Evolutionary conservation across 2,797 vertebrate genomes (phyloP), one percentile per base, ranked within the genome.

Genomic region (Falco peregrinus): DNA sequence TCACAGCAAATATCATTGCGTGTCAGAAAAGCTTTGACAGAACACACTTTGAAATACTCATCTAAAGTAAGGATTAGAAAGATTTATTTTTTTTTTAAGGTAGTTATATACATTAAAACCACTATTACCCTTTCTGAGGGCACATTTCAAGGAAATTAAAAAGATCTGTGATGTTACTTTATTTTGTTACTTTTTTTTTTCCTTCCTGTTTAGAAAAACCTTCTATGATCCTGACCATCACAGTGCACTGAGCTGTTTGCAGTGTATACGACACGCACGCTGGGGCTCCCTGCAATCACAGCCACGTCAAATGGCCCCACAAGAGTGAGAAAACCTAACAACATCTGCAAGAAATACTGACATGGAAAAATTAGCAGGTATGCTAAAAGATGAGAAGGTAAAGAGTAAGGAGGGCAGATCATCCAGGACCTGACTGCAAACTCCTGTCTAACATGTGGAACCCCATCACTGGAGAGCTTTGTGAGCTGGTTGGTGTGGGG

Each of bases 1-100:
- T 92, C 79, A 88, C 45, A 89, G 83, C 33, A 96, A 95, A 92
- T 57, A 84, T 56, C 87, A 56, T 43, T 43, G 24, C 65, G 87
- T 83, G 43, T 54, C 78, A 95, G n/a, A 91, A 87, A 76, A 67
- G 59, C 65, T 87, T 83, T 78, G 67, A 41, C 43, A 95, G 63
- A 84, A 63, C 41, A 84, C 28, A 64, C 33, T 89, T 82, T 59
- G 79, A 92, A 94, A 93, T 76, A 85, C 33, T 78, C 45, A 82
- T 64, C 69, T 69, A 60, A 67, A 84, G 45, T 43, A 86, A 26
- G n/a, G 54, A 77, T 79, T 92, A 94, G 56, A 86, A 95, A 92
- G 29, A 80, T 35, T 35, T 39, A 68, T 33, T 14, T 54, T 13
- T 7, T 71, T 57, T 45, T 22, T 6, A 67, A 93, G 39, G 47